Base-by-base conservation (phyloP, 2,797 vertebrate genomes). In the Arvicola amphibius region DNA sequence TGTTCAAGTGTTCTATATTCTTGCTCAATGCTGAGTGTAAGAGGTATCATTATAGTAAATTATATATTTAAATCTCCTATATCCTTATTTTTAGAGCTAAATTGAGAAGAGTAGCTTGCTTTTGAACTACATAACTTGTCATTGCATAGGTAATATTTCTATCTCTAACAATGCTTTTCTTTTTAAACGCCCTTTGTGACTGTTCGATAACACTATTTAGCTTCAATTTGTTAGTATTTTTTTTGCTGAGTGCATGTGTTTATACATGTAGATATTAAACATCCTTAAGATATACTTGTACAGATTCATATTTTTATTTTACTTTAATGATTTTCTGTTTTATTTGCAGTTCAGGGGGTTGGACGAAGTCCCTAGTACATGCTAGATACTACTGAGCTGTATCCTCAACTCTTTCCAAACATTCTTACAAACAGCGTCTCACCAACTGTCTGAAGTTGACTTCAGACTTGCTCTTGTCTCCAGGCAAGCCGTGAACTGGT, bases 161-260 rank as follows among this genome's bases (percentile, higher is more conserved):
- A 90, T 84, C 76, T 92, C 46, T 92, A 69, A 63, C 51, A 81
- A 61, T 77, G 51, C 9, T 88, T 83, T 90, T 61, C 25, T 6
- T 40, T 37, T 90, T 89, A 89, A 85, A 94, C 88, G 56, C 27
- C 4, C 11, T 12, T 73, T 95, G 51, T 90, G 29, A 74, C 23
- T 16, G 81, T 94, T 90, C 78, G 94, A 81, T n/a, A 87, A 81
- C 53, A 5, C n/a, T 79, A 27, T 48, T 6, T 29, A 93, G 32
- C 23, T 92, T 78, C 90, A 77, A 46, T 78, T 88, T 71, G 76
- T 40, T 86, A 85, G 46, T 19, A 65, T 92, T 86, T 91, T 86
- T 88, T 8, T 34, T 84, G 23, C 16, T 37, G 17, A 69, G 84
- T 59, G 43, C 8, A 23, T 51, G 10, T 51, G 21, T 56, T 19